These are phyloP conservation scores for Lasioglossum malachurum DNA, from an alignment of 2,888 invertebrate genomes.

Conservation along the genomic window DNA sequence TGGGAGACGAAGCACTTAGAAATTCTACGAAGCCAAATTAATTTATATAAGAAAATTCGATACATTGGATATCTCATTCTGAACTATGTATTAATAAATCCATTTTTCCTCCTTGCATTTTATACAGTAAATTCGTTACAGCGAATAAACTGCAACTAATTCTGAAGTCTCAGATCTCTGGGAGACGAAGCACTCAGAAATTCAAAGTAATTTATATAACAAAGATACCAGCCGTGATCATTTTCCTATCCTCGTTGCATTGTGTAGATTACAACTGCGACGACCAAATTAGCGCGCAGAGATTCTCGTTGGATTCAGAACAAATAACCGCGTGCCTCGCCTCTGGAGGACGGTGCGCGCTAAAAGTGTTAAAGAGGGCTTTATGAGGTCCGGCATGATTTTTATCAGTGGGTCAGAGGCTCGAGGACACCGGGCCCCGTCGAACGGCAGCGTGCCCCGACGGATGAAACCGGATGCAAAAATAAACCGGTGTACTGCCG, in stretches of 20 bases:
- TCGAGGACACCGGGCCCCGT: constrained; percentile 30
- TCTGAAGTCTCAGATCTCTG: too few relatives aligned
- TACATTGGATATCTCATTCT: too few relatives aligned
- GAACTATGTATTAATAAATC: too few relatives aligned
- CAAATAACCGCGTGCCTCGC: neutral
- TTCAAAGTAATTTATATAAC: too few relatives aligned
- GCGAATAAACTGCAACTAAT: too few relatives aligned
- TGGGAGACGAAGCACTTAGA: too few relatives aligned
- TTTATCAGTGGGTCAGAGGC: constrained; percentile 50
- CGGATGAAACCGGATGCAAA: constrained; percentile 49
- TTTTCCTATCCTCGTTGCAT: neutral
- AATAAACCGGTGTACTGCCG: constrained; percentile 43
- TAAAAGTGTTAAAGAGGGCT: neutral
- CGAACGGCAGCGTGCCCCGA: constrained; percentile 18
- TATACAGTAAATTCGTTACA: too few relatives aligned
- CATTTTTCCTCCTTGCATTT: too few relatives aligned
- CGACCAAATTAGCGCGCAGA: neutral
- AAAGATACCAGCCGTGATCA: neutral
- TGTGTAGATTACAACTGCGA: neutral
- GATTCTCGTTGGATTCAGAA: neutral
- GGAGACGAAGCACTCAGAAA: too few relatives aligned
- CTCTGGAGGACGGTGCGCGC: neutral
- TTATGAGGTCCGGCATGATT: constrained; percentile 4
- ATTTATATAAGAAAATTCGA: too few relatives aligned
- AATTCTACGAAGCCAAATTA: too few relatives aligned